Percentiles rank a stretch among this genome's conserved stretches.
These are phyloP conservation scores for Poliocrania exsul DNA, from an alignment of 2,797 vertebrate genomes.

Conservation along the genomic window DNA sequence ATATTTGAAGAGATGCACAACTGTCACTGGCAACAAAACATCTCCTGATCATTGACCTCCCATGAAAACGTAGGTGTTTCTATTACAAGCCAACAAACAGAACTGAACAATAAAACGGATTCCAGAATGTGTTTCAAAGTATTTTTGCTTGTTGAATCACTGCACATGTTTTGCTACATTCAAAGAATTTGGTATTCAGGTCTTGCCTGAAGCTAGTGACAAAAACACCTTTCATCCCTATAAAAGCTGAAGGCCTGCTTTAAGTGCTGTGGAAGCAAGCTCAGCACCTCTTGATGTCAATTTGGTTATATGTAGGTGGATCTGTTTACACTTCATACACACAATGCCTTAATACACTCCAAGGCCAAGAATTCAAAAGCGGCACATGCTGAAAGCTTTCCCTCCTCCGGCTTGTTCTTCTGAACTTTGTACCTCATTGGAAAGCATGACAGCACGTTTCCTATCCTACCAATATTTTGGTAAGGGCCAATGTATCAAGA, in stretches of 20 bases:
- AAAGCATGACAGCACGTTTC: background rate
- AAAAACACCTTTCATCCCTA: constrained; percentile 15
- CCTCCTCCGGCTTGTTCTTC: constrained; percentile 4
- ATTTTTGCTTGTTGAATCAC: background rate
- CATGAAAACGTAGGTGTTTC: background rate
- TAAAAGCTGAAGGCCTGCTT: background rate
- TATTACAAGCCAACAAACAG: background rate
- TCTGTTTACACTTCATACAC: constrained; percentile 3
- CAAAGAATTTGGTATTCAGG: background rate
- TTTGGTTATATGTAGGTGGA: background rate
- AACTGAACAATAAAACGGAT: background rate
- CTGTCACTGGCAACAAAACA: background rate
- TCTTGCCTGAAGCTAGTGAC: constrained; percentile 35
- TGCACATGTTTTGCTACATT: background rate
- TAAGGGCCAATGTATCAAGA: background rate
- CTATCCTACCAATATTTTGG: background rate
- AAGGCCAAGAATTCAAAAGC: background rate
- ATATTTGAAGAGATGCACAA: background rate
- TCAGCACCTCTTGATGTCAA: background rate
- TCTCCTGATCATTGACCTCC: background rate
- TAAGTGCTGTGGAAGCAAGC: constrained; percentile 10
- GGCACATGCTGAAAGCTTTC: background rate
- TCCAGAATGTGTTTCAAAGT: background rate
- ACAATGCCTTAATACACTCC: background rate
- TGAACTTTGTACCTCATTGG: background rate